phyloP scores from a whole-genome alignment of 2,888 invertebrate genomes.

The Eupithecia subumbrata region DNA sequence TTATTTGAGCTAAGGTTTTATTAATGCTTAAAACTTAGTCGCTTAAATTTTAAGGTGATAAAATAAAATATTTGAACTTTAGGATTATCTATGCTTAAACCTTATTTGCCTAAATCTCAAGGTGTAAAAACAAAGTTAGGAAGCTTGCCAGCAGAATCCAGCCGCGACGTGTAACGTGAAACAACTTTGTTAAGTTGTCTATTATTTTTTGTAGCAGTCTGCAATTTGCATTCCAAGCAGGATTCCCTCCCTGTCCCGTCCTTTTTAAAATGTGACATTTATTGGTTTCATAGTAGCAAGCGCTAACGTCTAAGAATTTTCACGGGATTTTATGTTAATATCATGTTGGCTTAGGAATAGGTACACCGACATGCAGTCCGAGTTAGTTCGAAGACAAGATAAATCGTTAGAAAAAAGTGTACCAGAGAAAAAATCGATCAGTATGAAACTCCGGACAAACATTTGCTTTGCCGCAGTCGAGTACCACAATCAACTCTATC shows the following conservation, averaged over 20 bases:
- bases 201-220: slow-evolving; percentile 44
- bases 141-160: slow-evolving; percentile 9
- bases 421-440: not conserved
- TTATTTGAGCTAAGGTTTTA: not conserved
- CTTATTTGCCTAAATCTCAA: not conserved
- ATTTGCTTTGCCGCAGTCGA: slow-evolving; percentile 9
- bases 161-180: not conserved
- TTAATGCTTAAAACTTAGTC: no score
- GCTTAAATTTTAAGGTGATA: no score
- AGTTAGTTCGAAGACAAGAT: not conserved
- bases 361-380: not conserved
- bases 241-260: slow-evolving; percentile 39
- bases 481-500: slow-evolving; percentile 1
- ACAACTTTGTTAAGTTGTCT: slow-evolving; percentile 38
- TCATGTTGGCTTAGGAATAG: not conserved
- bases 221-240: slow-evolving; percentile 43
- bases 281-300: slow-evolving; percentile 30
- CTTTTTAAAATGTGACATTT: slow-evolving; percentile 49
- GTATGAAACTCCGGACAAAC: not conserved
- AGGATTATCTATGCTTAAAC: not conserved
- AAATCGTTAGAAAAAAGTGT: not conserved
- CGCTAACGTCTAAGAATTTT: not conserved
- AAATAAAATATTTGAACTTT: no score
- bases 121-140: slow-evolving; percentile 14
- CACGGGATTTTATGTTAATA: not conserved